Evolutionary conservation across 1,140 invertebrate species (phyloP), one percentile per base, ranked within the genome.

Genomic region (Zaprionus kolodkinae): DNA sequence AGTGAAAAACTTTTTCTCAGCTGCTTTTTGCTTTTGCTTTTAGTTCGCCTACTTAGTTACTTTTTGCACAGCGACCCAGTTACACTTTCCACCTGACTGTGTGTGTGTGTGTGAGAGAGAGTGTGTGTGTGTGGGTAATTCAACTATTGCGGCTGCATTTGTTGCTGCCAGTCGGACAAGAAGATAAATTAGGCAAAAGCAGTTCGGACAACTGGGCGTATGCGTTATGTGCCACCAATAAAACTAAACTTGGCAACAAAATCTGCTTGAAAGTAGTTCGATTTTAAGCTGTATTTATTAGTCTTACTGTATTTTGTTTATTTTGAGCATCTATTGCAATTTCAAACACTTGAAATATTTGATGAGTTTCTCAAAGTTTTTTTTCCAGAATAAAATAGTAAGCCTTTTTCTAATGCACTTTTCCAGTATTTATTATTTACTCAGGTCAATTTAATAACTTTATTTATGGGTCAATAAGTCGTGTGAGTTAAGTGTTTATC

Each of bases 141-240:
- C 77, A 68, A 79, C 77, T 72, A 73, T 73, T 69, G 64, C 64
- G 60, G 65, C 56, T 68, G 77, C 77, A 79, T 71, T 79, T 76
- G 67, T 76, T 76, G 73, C 69, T 67, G 65, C 69, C 75, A 61
- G 65, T 48, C 77, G n/a, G 70, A 66, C 74, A 73, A 73, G 56
- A 74, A 78, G 71, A 80, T 80, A 80, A 75, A 80, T 80, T 65
- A 78, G 72, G 59, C 75, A 60, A 74, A 78, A 78, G 35, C 50
- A 69, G 43, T 71, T 74, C 60, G 57, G 50, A 74, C 64, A 48
- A 60, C 67, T 35, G 30, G 61, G 43, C 62, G 52, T n/a, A 40
- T 64, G 10, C 60, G 52, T 65, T 56, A 38, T 45, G 40, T 17
- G 40, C n/a, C 30, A 35, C 4, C n/a, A 45, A 15, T 15, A 9